Base-by-base conservation (phyloP, 2,888 invertebrate species). In the Epiblema foenella region DNA sequence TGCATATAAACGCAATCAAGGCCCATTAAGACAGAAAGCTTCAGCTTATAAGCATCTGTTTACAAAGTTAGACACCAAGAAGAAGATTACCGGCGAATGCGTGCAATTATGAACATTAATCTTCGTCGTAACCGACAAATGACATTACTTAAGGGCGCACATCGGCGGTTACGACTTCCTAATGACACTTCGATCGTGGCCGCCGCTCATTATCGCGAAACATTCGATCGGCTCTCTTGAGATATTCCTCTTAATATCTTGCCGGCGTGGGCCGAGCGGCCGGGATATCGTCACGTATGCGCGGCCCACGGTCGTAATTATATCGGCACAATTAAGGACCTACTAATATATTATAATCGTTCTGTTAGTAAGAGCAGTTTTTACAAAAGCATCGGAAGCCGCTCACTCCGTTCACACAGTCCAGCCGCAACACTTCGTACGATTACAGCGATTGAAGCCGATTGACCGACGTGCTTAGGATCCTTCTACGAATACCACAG, bases 341-440 rank as follows among this genome's bases (percentile, higher is more conserved):
- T 89, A 92, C 93, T 93, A 93, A 93, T 93, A 93, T 93, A 93
- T 91, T 93, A 93, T 93, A 93, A 93, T 92, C 90, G 93, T 87
- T 90, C 89, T 83, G 90, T 91, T 87, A 90, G 89, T 88, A 86
- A 88, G 85, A 84, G 81, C 80, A 73, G 83, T 93, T 93, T 93
- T 93, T 93, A 81, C 86, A 81, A 92, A 85, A 90, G 90, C 77
- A 74, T 75, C 76, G 75, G 79, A 78, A 81, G 89, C 91, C 90
- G 91, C 83, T 83, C 82, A 79, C 81, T 82, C 80, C 82, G 85
- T 84, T 87, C 86, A 78, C 87, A 85, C 83, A 84, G 85, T 79
- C 77, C 78, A 79, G 81, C 82, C 75, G 80, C 83, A 85, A 87
- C 87, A 87, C 86, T 86, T 85, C 76, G 82, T 84, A 83, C 83